Conservation (phyloP, 2,797 vertebrate genomes). For the Hippoglossus hippoglossus region DNA sequence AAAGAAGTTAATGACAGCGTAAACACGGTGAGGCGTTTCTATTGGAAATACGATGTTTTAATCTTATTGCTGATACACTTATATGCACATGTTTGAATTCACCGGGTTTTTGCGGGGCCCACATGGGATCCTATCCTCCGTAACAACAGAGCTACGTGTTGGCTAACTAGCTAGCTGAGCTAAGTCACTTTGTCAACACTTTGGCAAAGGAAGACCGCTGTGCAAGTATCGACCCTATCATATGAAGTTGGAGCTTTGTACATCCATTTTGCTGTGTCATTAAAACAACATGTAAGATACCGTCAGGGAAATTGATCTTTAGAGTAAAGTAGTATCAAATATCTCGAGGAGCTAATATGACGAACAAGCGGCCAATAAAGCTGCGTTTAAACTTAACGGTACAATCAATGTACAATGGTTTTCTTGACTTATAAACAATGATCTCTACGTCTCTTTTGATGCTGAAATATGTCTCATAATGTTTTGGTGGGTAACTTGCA, state of each 20-base stretch:
- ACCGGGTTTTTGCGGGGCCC: too few species aligned
- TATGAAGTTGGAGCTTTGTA: too few species aligned
- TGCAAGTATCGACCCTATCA: neutral
- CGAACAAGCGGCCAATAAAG: neutral
- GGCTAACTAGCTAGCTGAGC: constrained; percentile 25
- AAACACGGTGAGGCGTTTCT: constrained; percentile 49
- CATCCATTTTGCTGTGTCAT: neutral
- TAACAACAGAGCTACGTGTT: constrained; percentile 12
- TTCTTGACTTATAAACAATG: too few species aligned
- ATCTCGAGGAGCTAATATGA: too few species aligned
- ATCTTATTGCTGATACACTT: rapidly evolving
- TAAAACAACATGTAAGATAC: too few species aligned
- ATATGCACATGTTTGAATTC: neutral
- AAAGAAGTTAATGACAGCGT: neutral
- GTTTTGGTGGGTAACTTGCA: too few species aligned
- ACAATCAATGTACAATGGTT: too few species aligned
- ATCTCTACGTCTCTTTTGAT: too few species aligned
- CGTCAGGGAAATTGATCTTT: neutral
- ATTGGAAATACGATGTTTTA: rapidly evolving
- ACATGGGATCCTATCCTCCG: neutral
- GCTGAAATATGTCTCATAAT: too few species aligned
- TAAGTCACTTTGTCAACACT: constrained; percentile 32
- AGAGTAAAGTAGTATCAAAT: neutral
- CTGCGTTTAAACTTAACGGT: too few species aligned
- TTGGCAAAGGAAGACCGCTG: neutral